Evolutionary conservation across 23 tunicate genomes (phyloP), one percentile per base, ranked within the genome.

Genomic region (Ciona savignyi): DNA sequence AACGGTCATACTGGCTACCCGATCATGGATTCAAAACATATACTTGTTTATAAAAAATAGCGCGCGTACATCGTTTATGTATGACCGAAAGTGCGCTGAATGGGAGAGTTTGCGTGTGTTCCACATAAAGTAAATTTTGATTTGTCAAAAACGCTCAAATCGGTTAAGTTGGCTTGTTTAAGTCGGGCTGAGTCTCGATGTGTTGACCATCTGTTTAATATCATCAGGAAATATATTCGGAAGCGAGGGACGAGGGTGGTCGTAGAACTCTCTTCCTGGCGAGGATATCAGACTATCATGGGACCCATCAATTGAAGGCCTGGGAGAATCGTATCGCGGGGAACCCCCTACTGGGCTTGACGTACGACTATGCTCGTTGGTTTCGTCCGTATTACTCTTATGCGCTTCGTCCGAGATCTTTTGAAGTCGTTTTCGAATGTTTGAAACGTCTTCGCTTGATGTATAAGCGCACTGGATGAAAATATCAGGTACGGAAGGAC

Each of bases 401-500:
- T 6, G 6, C 3, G 80, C 80, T 24, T 64, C 4, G 9, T 30
- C 80, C 20, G 80, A 70, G 6, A 76, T 21, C 21, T 32, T 24
- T 32, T 76, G 48, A 20, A 76, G 34, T 2, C 34, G 70, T 21
- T 22, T 62, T 63, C 80, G 27, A 9, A 76, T 63, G 23, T 31
- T 27, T 11, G 80, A 31, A 3, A 76, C 2, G 30, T 76, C 80
- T 31, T 76, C 80, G 32, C 80, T 60, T 1, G 80, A 76, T 6
- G 80, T 31, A 60, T 76, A 76, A 20, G 80, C 80, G 60, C 71
- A 56, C 29, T 64, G 70, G 2, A 76, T 63, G 30, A 76, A 76
- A 2, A 76, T 76, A 61, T 76, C 71, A 4, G 80, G 80, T 3
- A 34, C 80, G 25, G 80, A 76, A 6, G 80, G 80, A 2, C 80